Conservation (phyloP, 2,888 invertebrate species). For the Latrodectus hesperus region DNA sequence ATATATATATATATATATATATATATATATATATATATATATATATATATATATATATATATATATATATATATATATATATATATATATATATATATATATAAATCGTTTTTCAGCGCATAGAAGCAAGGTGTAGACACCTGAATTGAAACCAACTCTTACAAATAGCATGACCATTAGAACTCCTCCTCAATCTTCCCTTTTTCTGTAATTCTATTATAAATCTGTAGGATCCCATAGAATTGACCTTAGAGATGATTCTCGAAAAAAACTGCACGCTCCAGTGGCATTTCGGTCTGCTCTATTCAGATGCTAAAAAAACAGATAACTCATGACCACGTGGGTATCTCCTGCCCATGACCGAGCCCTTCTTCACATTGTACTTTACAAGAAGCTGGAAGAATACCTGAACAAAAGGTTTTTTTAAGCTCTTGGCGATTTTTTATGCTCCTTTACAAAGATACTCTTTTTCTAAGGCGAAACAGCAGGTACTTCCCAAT, state of each 20-base stretch:
- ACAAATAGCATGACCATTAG: not conserved
- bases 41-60: too few relatives aligned
- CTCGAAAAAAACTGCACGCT: slow-evolving; percentile 44
- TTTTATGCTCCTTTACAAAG: slow-evolving; percentile 38
- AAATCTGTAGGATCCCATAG: slow-evolving; percentile 26
- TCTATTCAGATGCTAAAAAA: slow-evolving; percentile 34
- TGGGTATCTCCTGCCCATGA: slow-evolving; percentile 28
- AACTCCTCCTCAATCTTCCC: not conserved
- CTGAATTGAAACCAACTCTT: not conserved
- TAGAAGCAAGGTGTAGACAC: not conserved
- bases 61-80: too few relatives aligned
- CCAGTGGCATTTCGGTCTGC: slow-evolving; percentile 14
- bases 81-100: too few relatives aligned
- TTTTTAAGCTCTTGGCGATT: slow-evolving; percentile 24
- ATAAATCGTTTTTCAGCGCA: not conserved
- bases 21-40: too few relatives aligned
- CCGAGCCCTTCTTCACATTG: slow-evolving; percentile 44
- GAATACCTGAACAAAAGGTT: slow-evolving; percentile 47
- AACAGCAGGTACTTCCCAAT: slow-evolving; percentile 30
- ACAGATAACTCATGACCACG: slow-evolving; percentile 51
- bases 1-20: too few relatives aligned
- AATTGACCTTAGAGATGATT: slow-evolving; percentile 36
- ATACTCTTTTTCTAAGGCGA: slow-evolving; percentile 2
- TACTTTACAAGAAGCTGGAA: slow-evolving; percentile 32
- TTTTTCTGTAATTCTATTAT: not conserved